phyloP scores from a whole-genome alignment of 2,113 vertebrate species.

The Procavia capensis region DNA sequence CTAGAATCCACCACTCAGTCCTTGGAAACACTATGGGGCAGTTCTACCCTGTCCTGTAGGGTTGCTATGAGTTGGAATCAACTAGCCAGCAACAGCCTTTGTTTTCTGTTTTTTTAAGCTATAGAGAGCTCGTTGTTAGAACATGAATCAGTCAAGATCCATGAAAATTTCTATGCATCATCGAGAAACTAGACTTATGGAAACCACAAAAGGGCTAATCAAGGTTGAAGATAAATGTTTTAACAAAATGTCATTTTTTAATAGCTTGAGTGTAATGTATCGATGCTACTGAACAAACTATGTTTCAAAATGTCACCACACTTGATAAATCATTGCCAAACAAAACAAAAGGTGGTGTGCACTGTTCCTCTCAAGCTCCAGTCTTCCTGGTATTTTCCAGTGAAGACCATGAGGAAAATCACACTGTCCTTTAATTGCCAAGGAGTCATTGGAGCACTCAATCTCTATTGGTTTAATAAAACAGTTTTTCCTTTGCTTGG shows the following conservation, averaged over 20 bases:
- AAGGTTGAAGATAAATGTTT: neutral
- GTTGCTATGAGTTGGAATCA: too few species aligned
- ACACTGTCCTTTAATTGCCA: neutral
- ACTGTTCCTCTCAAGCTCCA: neutral
- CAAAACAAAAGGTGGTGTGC: neutral
- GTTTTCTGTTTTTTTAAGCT: neutral
- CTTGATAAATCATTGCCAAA: neutral
- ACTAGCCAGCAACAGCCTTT: too few species aligned
- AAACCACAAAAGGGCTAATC: neutral
- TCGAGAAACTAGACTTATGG: neutral
- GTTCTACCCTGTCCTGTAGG: too few species aligned
- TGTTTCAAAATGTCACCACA: neutral
- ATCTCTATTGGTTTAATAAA: neutral
- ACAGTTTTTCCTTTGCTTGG: neutral
- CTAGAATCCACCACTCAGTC: too few species aligned
- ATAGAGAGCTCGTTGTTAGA: too few species aligned
- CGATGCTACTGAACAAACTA: neutral
- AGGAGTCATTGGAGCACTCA: neutral
- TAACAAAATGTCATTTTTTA: constrained; percentile 13
- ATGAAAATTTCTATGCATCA: neutral
- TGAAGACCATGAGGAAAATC: neutral
- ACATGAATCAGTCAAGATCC: neutral
- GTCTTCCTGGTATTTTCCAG: neutral
- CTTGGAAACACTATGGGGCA: too few species aligned
- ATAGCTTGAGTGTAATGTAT: neutral